These are phyloP conservation scores for Cyaniris semiargus DNA, from an alignment of 2,888 invertebrate genomes.

Conservation along the genomic window DNA sequence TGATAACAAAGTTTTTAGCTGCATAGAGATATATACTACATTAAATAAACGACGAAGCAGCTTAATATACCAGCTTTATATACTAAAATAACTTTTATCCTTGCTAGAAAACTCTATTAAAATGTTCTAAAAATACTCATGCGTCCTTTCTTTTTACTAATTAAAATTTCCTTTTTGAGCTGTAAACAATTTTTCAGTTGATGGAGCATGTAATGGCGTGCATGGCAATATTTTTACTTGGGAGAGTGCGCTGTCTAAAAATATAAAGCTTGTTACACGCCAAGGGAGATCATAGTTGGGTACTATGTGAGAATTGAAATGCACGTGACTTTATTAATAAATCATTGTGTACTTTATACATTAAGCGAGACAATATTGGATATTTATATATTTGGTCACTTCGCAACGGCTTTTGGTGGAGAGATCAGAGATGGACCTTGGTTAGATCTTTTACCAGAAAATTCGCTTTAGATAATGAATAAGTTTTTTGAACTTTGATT, in stretches of 20 bases:
- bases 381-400: no score
- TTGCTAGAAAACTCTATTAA: background rate
- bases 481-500: no score
- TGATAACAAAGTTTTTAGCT: no score
- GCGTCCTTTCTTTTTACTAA: background rate
- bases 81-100: background rate
- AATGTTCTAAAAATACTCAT: background rate
- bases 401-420: no score
- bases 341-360: background rate
- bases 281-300: background rate
- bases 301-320: background rate
- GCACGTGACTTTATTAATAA: background rate
- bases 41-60: no score
- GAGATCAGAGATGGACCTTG: no score
- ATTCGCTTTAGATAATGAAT: no score
- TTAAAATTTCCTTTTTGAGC: background rate
- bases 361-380: background rate
- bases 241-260: conserved; percentile 15
- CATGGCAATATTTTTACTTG: background rate
- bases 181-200: conserved; percentile 11
- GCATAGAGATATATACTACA: no score
- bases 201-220: conserved; percentile 15
- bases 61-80: background rate
- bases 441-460: no score
- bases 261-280: background rate